Conservation (phyloP, 2,797 vertebrate species). For the Hemitrygon akajei region DNA sequence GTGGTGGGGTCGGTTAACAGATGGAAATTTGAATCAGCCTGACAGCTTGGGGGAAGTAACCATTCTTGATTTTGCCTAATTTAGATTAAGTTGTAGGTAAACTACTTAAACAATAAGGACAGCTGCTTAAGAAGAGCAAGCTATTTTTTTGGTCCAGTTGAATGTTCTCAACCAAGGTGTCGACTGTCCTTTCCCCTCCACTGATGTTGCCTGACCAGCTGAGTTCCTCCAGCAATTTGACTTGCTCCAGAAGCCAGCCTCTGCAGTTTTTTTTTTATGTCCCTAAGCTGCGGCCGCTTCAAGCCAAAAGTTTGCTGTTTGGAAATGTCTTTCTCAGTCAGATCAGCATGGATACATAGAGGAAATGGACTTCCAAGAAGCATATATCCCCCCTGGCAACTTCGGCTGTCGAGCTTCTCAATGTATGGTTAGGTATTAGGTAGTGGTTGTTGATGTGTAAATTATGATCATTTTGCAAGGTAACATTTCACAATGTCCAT, state of each 20-base stretch:
- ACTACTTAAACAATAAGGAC: neutral
- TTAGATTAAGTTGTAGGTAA: neutral
- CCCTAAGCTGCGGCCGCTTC: neutral
- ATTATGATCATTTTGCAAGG: neutral
- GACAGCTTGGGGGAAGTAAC: no score
- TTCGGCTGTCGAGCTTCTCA: neutral
- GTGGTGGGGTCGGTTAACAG: no score
- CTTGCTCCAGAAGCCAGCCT: no score
- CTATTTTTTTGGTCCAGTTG: no score
- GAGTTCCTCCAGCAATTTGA: no score
- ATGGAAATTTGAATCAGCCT: no score
- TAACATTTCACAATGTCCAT: neutral
- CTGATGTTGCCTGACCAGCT: no score
- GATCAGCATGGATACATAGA: neutral
- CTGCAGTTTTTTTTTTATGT: no score
- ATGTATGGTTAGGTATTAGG: neutral
- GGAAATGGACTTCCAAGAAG: neutral
- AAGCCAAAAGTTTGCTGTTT: neutral
- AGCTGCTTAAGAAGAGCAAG: neutral
- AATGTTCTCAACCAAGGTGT: no score
- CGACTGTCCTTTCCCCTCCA: no score
- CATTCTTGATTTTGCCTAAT: no score
- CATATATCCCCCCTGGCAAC: neutral
- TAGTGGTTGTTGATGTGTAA: neutral
- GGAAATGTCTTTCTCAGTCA: neutral